Evolutionary conservation across 1,140 invertebrate genomes (phyloP), one percentile per base, ranked within the genome.

Genomic region (Nasonia longicornis): DNA sequence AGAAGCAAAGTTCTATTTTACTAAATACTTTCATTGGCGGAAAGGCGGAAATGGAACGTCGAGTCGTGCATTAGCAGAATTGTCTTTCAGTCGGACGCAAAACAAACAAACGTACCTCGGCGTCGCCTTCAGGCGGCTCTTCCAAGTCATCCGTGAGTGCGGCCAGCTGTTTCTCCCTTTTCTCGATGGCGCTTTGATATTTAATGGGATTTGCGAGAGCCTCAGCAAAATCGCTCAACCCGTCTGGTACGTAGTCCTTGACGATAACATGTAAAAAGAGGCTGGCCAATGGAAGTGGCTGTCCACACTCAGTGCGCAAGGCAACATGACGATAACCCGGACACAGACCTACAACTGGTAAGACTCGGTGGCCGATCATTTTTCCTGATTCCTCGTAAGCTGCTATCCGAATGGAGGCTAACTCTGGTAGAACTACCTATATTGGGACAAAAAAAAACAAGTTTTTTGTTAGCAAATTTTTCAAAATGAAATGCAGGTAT

Each of bases 171-270:
- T 98, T 95, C 29, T 95, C 94, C 31, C 97, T 93, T 89, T 98
- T 99, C 86, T 99, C 97, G 81, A 96, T 89, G 90, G 97, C 96
- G 86, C 96, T 98, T 89, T 99, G 96, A 91, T 98, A 99, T 87
- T 98, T 98, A 82, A 98, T 98, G 0, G 98, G 98, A 92, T 99
- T 99, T 12, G 97, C 97, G 79, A 99, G 90, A 6, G 98, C 98
- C 89, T 99, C 98, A 4, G 98, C 98, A 88, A 99, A 95, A 87
- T 98, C 97, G 81, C 95, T 96, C 72, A 96, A 92, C 83, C 94
- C 97, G 89, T 99, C 97, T 1, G 98, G 98, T 42, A 99, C 98
- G 89, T 99, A 99, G 88, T 98, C 97, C 90, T 98, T 99, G 16
- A 99, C 96, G 42, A 96, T 94, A 42, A 99, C 96, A 84, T 97